Conservation (phyloP, 2,797 vertebrate species). For the Meriones psammophilus region DNA sequence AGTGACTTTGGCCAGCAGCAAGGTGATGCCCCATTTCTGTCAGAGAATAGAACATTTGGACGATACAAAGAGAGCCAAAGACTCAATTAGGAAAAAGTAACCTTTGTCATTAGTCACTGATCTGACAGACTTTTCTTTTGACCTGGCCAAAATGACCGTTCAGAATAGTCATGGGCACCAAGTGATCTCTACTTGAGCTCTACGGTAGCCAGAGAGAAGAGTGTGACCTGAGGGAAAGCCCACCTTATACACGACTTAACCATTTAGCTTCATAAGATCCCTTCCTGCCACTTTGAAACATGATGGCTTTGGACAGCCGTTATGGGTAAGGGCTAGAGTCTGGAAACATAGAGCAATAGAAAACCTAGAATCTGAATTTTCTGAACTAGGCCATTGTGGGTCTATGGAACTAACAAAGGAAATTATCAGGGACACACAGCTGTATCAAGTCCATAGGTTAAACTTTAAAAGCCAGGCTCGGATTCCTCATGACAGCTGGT, state of each 20-base stretch:
- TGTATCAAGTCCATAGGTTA: background rate
- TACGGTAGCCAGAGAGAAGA: background rate
- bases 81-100: conserved; percentile 4
- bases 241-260: background rate
- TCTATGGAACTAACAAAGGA: background rate
- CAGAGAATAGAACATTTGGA: conserved; percentile 46
- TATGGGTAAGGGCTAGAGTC: background rate
- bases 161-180: background rate
- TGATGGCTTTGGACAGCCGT: background rate
- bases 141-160: background rate
- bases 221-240: background rate
- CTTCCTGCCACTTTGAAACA: background rate
- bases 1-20: conserved; percentile 33
- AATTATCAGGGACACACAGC: background rate
- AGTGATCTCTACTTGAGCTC: background rate
- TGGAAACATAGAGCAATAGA: background rate
- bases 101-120: background rate
- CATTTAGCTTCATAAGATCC: background rate
- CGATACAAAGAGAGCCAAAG: background rate
- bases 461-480: conserved; percentile 25
- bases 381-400: background rate
- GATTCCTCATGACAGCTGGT: background rate
- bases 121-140: background rate
- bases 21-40: conserved; percentile 43
- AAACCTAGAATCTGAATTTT: background rate